Conservation (phyloP, 2,888 invertebrate species). For the Chesias legatella region DNA sequence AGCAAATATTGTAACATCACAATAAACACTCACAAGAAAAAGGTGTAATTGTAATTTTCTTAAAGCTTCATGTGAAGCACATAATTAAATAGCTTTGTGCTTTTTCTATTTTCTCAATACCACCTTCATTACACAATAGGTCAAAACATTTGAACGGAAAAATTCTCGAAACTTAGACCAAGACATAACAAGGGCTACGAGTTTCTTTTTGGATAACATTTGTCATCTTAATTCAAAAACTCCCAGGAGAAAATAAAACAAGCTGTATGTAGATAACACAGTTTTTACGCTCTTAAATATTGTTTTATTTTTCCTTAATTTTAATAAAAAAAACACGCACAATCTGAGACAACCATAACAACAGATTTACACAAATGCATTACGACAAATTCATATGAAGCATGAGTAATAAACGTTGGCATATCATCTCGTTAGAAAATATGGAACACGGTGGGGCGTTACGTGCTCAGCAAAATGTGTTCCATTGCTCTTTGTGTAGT, state of each 20-base stretch:
- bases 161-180: slow-evolving; percentile 11
- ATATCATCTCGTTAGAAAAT: slow-evolving; percentile 75
- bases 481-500: slow-evolving; percentile 73
- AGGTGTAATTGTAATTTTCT: too few relatives aligned
- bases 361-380: slow-evolving; percentile 34
- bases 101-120: too few relatives aligned
- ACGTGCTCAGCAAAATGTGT: slow-evolving; percentile 64
- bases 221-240: slow-evolving; percentile 27
- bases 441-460: slow-evolving; percentile 64
- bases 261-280: too few relatives aligned
- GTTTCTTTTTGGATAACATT: slow-evolving; percentile 26
- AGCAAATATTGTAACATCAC: too few relatives aligned
- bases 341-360: too few relatives aligned
- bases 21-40: too few relatives aligned
- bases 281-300: too few relatives aligned
- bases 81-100: too few relatives aligned
- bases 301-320: too few relatives aligned
- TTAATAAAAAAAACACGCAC: slow-evolving; percentile 10
- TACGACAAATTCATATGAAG: slow-evolving; percentile 44
- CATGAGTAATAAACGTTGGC: slow-evolving; percentile 59
- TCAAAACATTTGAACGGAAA: too few relatives aligned
- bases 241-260: slow-evolving; percentile 18
- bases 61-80: too few relatives aligned
- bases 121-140: too few relatives aligned
- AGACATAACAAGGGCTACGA: slow-evolving; percentile 21